Percentiles rank a stretch among this genome's conserved stretches.
phyloP scores from a whole-genome alignment of 2,113 vertebrate species.

The Otocyon megalotis region DNA sequence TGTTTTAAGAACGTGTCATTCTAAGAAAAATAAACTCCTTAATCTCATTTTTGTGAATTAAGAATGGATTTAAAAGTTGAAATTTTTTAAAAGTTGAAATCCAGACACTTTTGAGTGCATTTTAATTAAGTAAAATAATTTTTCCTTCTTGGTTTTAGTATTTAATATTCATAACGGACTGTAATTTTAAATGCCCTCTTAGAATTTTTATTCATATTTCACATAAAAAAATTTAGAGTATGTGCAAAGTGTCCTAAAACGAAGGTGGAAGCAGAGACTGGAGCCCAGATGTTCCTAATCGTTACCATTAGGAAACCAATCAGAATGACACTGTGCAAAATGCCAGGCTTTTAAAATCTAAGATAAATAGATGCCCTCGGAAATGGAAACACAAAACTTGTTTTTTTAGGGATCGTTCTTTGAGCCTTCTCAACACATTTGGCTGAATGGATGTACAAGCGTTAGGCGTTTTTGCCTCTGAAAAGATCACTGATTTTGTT shows the following conservation, averaged over 20 bases:
- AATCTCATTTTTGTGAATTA: conserved; percentile 54
- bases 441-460: neutral
- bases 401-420: neutral
- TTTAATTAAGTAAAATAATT: conserved; percentile 25
- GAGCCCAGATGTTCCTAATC: conserved; percentile 71
- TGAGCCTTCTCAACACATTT: neutral
- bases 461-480: neutral
- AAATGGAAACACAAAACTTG: conserved; percentile 46
- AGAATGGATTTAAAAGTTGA: neutral
- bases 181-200: conserved; percentile 10
- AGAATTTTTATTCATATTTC: conserved; percentile 27
- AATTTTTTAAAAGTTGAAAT: conserved; percentile 1
- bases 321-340: neutral
- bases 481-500: neutral
- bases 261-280: neutral
- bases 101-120: neutral
- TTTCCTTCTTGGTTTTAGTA: conserved; percentile 16
- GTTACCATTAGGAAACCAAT: conserved; percentile 36
- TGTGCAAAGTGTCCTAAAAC: conserved; percentile 10
- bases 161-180: neutral
- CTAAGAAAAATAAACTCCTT: conserved; percentile 53
- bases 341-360: neutral
- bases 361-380: conserved; percentile 17
- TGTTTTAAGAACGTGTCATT: conserved; percentile 47
- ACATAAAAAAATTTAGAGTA: conserved; percentile 3